Evolutionary conservation across 2,888 invertebrate species (phyloP).

Genomic region (Cantharis rustica): DNA sequence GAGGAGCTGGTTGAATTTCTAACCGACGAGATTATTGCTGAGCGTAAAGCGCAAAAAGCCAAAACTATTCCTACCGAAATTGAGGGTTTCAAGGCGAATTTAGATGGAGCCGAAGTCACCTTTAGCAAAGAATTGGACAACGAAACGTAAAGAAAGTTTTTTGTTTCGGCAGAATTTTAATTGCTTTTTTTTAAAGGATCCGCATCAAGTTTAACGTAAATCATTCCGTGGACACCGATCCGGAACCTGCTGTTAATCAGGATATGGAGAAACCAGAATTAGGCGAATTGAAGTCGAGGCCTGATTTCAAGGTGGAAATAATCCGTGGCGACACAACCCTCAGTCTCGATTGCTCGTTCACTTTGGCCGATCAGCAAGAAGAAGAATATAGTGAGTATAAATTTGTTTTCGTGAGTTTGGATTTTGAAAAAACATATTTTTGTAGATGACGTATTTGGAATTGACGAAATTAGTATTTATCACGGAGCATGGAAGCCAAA

Average conservation of each 20-base stretch:
- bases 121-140: constrained; percentile 73
- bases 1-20: constrained; percentile 88
- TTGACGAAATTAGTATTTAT: constrained; percentile 90
- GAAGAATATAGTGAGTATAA: constrained; percentile 71
- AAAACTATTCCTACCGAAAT: constrained; percentile 76
- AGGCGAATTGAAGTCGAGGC: constrained; percentile 87
- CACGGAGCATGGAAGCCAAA: constrained; percentile 88
- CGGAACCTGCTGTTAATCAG: constrained; percentile 68
- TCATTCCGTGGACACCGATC: constrained; percentile 88
- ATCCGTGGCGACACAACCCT: constrained; percentile 76
- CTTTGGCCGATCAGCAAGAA: constrained; percentile 65
- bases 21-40: constrained; percentile 90
- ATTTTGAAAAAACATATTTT: background rate
- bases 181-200: constrained; percentile 61
- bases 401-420: background rate
- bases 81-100: constrained; percentile 79
- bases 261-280: constrained; percentile 72
- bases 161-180: background rate
- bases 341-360: constrained; percentile 84
- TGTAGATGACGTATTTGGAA: constrained; percentile 87
- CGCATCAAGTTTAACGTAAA: constrained; percentile 89
- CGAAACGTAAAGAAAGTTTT: constrained; percentile 67
- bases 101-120: constrained; percentile 84
- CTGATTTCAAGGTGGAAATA: constrained; percentile 89
- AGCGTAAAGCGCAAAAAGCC: constrained; percentile 80